These are phyloP conservation scores for Myxocyprinus asiaticus DNA, from an alignment of 2,113 vertebrate genomes.

Conservation along the genomic window DNA sequence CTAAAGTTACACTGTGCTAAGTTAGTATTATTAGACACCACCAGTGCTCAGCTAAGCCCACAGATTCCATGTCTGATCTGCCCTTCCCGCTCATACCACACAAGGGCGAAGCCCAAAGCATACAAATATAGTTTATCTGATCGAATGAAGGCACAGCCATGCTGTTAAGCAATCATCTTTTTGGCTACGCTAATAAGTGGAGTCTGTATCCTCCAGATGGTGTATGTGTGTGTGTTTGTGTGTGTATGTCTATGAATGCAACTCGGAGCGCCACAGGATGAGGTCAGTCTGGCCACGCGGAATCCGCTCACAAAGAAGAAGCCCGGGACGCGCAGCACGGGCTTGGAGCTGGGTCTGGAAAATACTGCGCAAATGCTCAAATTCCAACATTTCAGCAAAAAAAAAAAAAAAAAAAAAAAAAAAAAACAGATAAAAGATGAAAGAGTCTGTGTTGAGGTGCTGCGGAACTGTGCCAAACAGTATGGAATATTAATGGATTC, in stretches of 20 bases:
- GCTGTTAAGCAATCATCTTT: constrained; percentile 61
- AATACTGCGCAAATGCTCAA: constrained; percentile 45
- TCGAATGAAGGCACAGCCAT: constrained; percentile 54
- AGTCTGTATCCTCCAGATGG: constrained; percentile 59
- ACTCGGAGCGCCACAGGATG: constrained; percentile 46
- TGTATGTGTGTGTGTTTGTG: constrained; percentile 34
- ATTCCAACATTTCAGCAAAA: constrained; percentile 1
- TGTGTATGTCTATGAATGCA: constrained; percentile 31
- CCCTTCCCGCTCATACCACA: constrained; percentile 39
- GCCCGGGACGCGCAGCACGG: constrained; percentile 33
- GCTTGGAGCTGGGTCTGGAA: constrained; percentile 53
- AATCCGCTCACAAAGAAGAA: constrained; percentile 53
- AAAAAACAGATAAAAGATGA: too few species aligned
- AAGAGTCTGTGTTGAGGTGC: too few species aligned
- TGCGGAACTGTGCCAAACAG: too few species aligned
- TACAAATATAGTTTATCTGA: constrained; percentile 51
- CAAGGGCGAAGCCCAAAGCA: constrained; percentile 52
- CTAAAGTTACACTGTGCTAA: constrained; percentile 38
- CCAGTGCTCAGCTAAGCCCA: background rate
- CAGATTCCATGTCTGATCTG: constrained; percentile 47
- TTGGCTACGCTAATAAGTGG: constrained; percentile 46
- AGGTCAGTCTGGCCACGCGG: constrained; percentile 49
- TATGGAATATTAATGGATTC: too few species aligned
- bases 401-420: too few species aligned
- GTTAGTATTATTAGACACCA: constrained; percentile 44